Base-by-base conservation (phyloP, 2,113 vertebrate genomes). In the Mesembrinibis cayennensis region DNA sequence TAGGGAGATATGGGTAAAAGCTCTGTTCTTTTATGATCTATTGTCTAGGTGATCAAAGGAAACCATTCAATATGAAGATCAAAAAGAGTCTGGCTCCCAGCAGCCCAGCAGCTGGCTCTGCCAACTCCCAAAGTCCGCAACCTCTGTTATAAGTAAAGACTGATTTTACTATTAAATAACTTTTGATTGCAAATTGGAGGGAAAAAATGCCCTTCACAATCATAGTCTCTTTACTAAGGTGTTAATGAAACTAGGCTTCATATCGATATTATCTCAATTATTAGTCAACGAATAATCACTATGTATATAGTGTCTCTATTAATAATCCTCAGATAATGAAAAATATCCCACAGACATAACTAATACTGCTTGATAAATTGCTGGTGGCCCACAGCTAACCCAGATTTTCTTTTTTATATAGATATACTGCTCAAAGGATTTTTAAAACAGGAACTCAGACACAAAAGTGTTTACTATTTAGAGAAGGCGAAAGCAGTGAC, bases 31-130 rank as follows among this genome's bases (percentile, higher is more conserved):
- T 97, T 95, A 95, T 92, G 92, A 97, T 97, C 94, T 95, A 94
- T 97, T 98, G 94, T 98, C 96, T 97, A 93, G 84, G 55, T 97
- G 98, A 98, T 98, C 98, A 98, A 98, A 98, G 98, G 56, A 89
- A 98, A 91, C 95, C 85, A 55, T 96, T 98, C 97, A 97, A 96
- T 95, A 90, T 58, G 71, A 90, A 94, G 97, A 98, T 98, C 98
- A 98, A 98, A 98, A 97, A 94, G 91, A 96, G 88, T 89, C 87
- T 91, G 89, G 92, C 85, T 98, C 96, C 95, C 94, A 96, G 96
- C 94, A 97, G 93, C 97, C 94, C 93, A 93, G 96, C 94, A 97
- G 93, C 96, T 79, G 85, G 83, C 83, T 86, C 95, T 95, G 95
- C 95, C 94, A 95, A 91, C 61, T 95, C 89, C 81, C 49, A 19